Conservation (phyloP, 2,888 invertebrate genomes). For the Sarcophaga subvicina region DNA sequence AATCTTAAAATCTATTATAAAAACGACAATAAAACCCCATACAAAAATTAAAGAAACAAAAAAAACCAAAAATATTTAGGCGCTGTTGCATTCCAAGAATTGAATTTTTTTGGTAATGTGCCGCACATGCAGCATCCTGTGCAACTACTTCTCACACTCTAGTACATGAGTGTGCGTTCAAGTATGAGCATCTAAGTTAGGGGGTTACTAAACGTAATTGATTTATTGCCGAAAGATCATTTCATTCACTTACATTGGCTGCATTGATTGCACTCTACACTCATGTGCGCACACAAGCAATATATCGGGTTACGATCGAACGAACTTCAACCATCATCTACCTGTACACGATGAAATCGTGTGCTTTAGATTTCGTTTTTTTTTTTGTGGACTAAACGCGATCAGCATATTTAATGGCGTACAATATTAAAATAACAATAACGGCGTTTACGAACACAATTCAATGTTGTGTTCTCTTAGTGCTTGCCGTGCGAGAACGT, state of each 20-base stretch:
- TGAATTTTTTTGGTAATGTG: conserved; percentile 47
- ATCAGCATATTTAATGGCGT: conserved; percentile 56
- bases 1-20: too few relatives aligned
- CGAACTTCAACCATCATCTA: neutral
- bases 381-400: conserved; percentile 52
- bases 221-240: conserved; percentile 59
- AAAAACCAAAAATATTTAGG: conserved; percentile 24
- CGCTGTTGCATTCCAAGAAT: conserved; percentile 52
- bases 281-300: neutral
- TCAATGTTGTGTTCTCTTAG: neutral
- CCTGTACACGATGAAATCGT: conserved; percentile 17
- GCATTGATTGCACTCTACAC: neutral
- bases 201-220: conserved; percentile 52
- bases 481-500: conserved; percentile 47
- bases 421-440: neutral
- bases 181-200: neutral
- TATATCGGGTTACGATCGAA: too few relatives aligned
- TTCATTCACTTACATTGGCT: neutral
- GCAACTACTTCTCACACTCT: neutral
- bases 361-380: conserved; percentile 45
- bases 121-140: conserved; percentile 58
- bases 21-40: too few relatives aligned
- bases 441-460: neutral
- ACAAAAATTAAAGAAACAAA: neutral
- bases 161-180: neutral